These are phyloP conservation scores for Microtus pennsylvanicus DNA, from an alignment of 2,113 vertebrate species.

Conservation along the genomic window DNA sequence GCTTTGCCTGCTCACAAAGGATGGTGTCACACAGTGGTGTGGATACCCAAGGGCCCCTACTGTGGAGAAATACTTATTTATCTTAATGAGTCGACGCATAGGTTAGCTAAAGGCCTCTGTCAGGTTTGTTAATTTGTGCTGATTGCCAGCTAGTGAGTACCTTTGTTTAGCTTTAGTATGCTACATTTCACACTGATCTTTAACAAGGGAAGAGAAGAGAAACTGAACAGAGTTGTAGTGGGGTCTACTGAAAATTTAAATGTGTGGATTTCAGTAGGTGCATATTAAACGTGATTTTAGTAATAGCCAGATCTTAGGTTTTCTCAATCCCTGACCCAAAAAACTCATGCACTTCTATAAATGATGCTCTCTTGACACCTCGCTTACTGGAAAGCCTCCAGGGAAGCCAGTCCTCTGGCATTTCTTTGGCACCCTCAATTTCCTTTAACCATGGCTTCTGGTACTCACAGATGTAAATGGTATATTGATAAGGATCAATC, in stretches of 20 bases:
- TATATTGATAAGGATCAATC: background rate
- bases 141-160: background rate
- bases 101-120: background rate
- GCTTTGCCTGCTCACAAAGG: background rate
- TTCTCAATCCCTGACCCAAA: background rate
- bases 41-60: background rate
- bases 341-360: background rate
- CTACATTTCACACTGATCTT: slow-evolving; percentile 16
- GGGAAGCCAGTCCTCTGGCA: background rate
- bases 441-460: background rate
- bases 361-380: background rate
- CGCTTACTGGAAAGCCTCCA: background rate
- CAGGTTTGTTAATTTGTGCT: background rate
- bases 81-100: background rate
- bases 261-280: background rate
- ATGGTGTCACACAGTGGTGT: background rate
- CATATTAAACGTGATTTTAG: background rate
- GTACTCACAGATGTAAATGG: background rate
- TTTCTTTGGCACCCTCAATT: background rate
- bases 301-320: slow-evolving; percentile 7
- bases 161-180: background rate
- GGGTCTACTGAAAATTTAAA: slow-evolving; percentile 16
- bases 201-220: slow-evolving; percentile 6
- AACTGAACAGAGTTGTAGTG: background rate
- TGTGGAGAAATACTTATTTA: background rate